These are phyloP conservation scores for Idaea dimidiata DNA, from an alignment of 2,888 invertebrate species.

Conservation along the genomic window DNA sequence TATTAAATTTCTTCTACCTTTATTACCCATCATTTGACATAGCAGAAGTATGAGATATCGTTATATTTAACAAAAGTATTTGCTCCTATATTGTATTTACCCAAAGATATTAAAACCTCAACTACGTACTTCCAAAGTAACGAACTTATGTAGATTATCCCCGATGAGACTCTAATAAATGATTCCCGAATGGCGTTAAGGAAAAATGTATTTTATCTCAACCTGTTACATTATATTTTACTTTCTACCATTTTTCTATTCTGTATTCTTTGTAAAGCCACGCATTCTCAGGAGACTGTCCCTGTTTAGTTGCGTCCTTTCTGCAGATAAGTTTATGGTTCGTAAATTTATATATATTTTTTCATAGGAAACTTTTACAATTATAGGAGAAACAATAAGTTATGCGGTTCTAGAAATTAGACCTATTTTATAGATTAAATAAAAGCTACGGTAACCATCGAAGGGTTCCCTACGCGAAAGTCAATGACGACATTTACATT, in stretches of 20 bases:
- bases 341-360: neutral
- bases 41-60: neutral
- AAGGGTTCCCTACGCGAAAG: no score
- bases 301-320: slow-evolving; percentile 24
- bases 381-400: neutral
- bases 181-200: neutral
- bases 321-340: slow-evolving; percentile 9
- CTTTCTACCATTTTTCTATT: neutral
- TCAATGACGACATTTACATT: no score
- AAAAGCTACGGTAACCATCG: no score
- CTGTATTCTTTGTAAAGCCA: neutral
- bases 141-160: slow-evolving; percentile 1
- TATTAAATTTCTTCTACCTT: no score
- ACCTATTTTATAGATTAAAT: no score
- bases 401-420: slow-evolving; percentile 4
- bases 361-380: neutral
- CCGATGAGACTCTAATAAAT: slow-evolving; percentile 1
- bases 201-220: neutral
- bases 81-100: neutral
- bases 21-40: neutral
- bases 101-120: slow-evolving; percentile 1
- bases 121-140: neutral
- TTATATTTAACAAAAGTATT: neutral
- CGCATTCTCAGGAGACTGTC: neutral
- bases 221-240: neutral